A percentile compares a stretch with the other conserved stretches of the same genome.
Conservation (phyloP, 2,888 invertebrate genomes). For the Drosophila mettleri region DNA sequence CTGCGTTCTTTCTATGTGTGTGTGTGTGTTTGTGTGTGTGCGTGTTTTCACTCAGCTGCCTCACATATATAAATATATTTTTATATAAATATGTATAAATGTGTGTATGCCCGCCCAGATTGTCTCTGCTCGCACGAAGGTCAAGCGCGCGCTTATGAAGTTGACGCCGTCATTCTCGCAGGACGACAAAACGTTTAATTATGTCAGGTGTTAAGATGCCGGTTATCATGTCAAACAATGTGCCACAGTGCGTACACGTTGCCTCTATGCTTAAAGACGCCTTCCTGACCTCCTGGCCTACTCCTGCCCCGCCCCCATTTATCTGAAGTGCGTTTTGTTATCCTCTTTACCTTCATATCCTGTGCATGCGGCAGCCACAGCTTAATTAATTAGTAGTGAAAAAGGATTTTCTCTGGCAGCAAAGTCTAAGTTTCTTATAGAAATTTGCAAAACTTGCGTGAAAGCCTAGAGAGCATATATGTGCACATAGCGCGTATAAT, state of each 20-base stretch:
- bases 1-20: slow-evolving; percentile 12
- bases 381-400: slow-evolving; percentile 72
- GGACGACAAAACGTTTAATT: slow-evolving; percentile 71
- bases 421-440: slow-evolving; percentile 28
- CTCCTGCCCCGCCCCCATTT: not conserved
- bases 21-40: slow-evolving; percentile 5
- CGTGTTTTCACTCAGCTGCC: slow-evolving; percentile 4
- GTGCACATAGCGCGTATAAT: not conserved
- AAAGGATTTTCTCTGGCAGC: slow-evolving; percentile 47
- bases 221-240: slow-evolving; percentile 63
- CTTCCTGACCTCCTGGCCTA: no score
- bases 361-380: slow-evolving; percentile 17
- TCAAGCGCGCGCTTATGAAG: slow-evolving; percentile 70
- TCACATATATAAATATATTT: slow-evolving; percentile 7
- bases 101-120: slow-evolving; percentile 30
- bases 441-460: slow-evolving; percentile 8
- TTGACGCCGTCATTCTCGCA: slow-evolving; percentile 56
- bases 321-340: slow-evolving; percentile 27
- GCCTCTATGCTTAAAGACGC: slow-evolving; percentile 44
- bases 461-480: not conserved
- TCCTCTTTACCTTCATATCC: slow-evolving; percentile 9
- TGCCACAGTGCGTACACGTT: slow-evolving; percentile 60
- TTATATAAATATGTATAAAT: slow-evolving; percentile 1
- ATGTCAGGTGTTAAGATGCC: slow-evolving; percentile 78
- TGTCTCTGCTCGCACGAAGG: slow-evolving; percentile 62